Evolutionary conservation across 2,113 vertebrate genomes (phyloP), one percentile per base, ranked within the genome.

Genomic region (Podarcis muralis): DNA sequence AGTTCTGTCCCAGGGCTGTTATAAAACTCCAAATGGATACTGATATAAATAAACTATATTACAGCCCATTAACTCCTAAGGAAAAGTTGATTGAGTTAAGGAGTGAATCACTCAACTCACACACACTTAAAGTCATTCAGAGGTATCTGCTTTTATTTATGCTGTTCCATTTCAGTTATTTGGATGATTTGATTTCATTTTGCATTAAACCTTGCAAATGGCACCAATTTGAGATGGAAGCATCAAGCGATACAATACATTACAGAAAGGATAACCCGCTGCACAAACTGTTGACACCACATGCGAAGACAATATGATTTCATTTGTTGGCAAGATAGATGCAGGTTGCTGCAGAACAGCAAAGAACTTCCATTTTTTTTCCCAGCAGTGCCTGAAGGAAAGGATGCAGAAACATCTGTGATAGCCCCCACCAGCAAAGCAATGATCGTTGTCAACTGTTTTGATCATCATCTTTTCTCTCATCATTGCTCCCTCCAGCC

Each of bases 121-220:
- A 89, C n/a, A 85, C 2, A 87, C 90, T 94, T 91, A 87, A 91
- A 93, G 86, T 90, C 87, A 71, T 90, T 87, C 75, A 30, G 93
- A 90, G 92, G 88, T 3, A 7, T 88, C 76, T 87, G 6, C 82
- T 82, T 37, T 53, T 90, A 27, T 94, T 79, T 59, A 89, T 82
- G 37, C 87, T 83, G 48, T 92, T 86, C 91, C 30, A 82, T 93
- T 93, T 79, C 1, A 76, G 25, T 85, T 92, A 85, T 83, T 90
- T 90, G 6, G 75, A 89, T 93, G 90, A 93, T 53, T n/a, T 89
- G 16, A 87, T 94, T 94, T 91, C 87, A 9, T 87, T 95, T 90
- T 32, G 53, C 78, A 25, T 76, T 71, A 89, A 89, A 93, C 20
- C 59, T 91, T 74, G 83, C 91, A 93, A 86, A 90, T 85, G 71